Conservation (phyloP, 2,888 invertebrate species). For the Ophioninae sp. region DNA sequence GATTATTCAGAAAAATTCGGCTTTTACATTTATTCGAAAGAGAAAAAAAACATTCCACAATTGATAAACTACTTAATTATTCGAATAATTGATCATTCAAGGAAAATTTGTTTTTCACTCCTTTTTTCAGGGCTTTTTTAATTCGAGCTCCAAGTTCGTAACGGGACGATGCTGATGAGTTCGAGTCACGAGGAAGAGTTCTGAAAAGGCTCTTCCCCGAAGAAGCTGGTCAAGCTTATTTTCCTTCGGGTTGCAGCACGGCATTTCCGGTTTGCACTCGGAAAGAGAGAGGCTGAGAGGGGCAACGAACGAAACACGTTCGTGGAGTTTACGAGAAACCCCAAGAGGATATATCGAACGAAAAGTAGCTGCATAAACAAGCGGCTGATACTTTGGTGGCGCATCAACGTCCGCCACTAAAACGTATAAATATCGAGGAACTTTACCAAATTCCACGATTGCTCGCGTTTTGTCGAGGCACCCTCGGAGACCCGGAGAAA, state of each 20-base stretch:
- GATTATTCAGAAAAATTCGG: no score
- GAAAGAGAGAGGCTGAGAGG: conserved; percentile 23
- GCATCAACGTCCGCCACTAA: conserved; percentile 20
- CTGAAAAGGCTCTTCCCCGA: conserved; percentile 52
- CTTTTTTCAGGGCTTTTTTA: no score
- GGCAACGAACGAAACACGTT: conserved; percentile 59
- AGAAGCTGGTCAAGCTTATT: conserved; percentile 52
- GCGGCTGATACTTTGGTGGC: conserved; percentile 12
- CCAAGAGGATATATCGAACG: conserved; percentile 19
- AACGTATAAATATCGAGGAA: conserved; percentile 36
- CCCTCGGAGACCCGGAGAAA: not conserved
- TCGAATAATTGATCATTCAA: no score
- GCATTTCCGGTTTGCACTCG: conserved; percentile 40
- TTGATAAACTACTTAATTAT: no score
- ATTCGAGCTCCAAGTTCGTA: conserved; percentile 38
- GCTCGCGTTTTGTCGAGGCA: conserved; percentile 12
- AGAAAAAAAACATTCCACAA: no score
- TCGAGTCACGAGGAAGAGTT: conserved; percentile 36
- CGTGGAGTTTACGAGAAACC: conserved; percentile 58
- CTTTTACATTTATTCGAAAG: no score
- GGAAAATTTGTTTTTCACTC: no score
- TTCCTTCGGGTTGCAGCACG: conserved; percentile 33
- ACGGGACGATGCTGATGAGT: conserved; percentile 20
- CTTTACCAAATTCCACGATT: not conserved
- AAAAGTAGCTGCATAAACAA: conserved; percentile 29